Conservation (phyloP, 2,888 invertebrate genomes). For the Siphonodentalium dalli region DNA sequence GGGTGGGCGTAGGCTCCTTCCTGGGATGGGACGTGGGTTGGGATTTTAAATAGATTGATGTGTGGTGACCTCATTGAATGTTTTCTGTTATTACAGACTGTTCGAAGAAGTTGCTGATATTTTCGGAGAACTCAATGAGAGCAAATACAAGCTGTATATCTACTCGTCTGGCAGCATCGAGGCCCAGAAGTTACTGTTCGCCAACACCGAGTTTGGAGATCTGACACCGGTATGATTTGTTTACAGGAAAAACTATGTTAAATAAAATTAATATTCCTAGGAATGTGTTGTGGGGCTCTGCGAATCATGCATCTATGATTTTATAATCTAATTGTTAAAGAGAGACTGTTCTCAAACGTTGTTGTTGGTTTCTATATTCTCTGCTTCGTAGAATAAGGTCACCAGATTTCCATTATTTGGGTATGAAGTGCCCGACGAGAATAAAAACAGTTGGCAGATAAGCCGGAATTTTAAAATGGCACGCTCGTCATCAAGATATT, state of each 20-base stretch:
- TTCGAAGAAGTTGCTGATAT: conserved; percentile 84
- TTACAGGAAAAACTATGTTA: conserved; percentile 58
- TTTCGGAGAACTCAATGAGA: conserved; percentile 76
- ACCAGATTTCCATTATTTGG: no score
- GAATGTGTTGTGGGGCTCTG: neutral
- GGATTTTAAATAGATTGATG: neutral
- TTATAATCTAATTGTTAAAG: no score
- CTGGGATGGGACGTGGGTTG: neutral
- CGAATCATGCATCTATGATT: no score
- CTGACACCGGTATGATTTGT: conserved; percentile 70
- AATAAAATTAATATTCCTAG: neutral
- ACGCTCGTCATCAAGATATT: no score
- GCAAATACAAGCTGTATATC: conserved; percentile 78
- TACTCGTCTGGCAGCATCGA: conserved; percentile 92
- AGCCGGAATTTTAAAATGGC: no score
- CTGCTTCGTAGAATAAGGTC: no score
- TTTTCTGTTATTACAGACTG: conserved; percentile 72
- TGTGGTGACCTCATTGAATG: conserved; percentile 13
- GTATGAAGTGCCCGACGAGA: no score
- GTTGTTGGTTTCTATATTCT: no score
- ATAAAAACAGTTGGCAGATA: no score
- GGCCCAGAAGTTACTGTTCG: conserved; percentile 88
- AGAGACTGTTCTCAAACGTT: no score
- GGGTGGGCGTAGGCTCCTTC: neutral
- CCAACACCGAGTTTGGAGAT: conserved; percentile 77